Base-by-base conservation (phyloP, 2,888 invertebrate genomes). In the Diaperis boleti region DNA sequence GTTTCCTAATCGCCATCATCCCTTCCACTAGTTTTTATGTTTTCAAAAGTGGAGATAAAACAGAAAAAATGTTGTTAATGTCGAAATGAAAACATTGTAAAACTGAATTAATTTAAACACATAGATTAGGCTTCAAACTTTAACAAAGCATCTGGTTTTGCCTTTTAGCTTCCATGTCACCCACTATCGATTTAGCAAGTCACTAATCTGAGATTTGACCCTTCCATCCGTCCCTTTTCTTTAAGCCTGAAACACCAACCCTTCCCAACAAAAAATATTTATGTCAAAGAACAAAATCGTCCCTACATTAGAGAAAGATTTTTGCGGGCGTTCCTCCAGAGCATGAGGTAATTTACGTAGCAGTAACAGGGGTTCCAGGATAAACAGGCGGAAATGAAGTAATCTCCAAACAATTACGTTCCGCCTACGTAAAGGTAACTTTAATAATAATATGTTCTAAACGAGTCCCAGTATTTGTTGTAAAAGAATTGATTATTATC, bases 301-400 rank as follows among this genome's bases (percentile, higher is more conserved):
- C 33, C 29, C 45, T 14, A 11, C 39, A 52, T 37, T 52, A 13
- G 14, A 17, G 15, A 3, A 39, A 39, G 39, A 39, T 39, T 39
- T 39, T 39, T 39, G 39, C 14, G 39, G 39, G 11, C 15, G 39
- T 39, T 39, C 39, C 15, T 39, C 41, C 3, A 20, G 10, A 18
- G 41, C 41, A 29, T 7, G 8, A 29, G 49, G 49, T 52, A 52
- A 52, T 52, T 52, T 20, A 52, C n/a, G 33, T n/a, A 22, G 45
- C 49, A 35, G 44, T 52, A 47, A 37, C 44, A 35, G 45, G 44
- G 37, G 57, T 52, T 44, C 26, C 37, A 45, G 59, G 39, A 49
- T 64, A 55, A 59, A 59, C 49, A 55, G 42, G 45, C 47, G 64
- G 64, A 64, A 64, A 64, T 64, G 64, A 64, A 64, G 59, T 55